Evolutionary conservation across 2,797 vertebrate genomes (phyloP), one percentile per base, ranked within the genome.

Genomic region (Sebastes taczanowskii): DNA sequence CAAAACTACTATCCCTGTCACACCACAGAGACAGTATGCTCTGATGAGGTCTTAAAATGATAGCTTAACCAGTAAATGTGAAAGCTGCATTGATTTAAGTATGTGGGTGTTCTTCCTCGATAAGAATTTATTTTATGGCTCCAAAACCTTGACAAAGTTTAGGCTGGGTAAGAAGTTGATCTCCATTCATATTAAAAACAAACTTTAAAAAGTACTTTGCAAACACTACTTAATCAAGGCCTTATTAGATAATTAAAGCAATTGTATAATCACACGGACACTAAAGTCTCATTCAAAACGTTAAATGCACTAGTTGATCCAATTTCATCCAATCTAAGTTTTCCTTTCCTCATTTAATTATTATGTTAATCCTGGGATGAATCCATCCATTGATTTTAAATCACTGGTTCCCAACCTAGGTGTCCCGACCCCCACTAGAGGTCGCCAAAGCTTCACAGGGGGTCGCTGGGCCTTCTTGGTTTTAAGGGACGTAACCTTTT

Each of bases 1-100:
- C 11, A 56, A 52, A 66, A 27, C 23, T 23, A 32, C 4, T 30
- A 20, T 18, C 29, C 8, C 27, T 38, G 25, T 62, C 29, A 53
- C 56, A 68, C 32, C 11, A 42, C 25, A 34, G 52, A 65, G 32
- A 69, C 58, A 30, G 16, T 13, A 8, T 30, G 29, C 29, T 49
- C 62, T 25, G 23, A 49, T 65, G 42, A 72, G 25, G 4, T 58
- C 64, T 69, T 38, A 61, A 32, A 61, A 22, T 25, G 20, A 70
- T 22, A 68, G 32, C 22, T 22, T 27, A 11, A 27, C 29, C 46
- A 71, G 6, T 25, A 29, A n/a, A 67, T 55, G 27, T 76, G 34
- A 79, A 74, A 42, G 18, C 59, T 68, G 23, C 20, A 69, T 42
- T 69, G 38, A 64, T 77, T 46, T 56, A 49, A 71, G 11, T n/a